phyloP scores from a whole-genome alignment of 2,797 vertebrate species.

The Carcharodon carcharias region DNA sequence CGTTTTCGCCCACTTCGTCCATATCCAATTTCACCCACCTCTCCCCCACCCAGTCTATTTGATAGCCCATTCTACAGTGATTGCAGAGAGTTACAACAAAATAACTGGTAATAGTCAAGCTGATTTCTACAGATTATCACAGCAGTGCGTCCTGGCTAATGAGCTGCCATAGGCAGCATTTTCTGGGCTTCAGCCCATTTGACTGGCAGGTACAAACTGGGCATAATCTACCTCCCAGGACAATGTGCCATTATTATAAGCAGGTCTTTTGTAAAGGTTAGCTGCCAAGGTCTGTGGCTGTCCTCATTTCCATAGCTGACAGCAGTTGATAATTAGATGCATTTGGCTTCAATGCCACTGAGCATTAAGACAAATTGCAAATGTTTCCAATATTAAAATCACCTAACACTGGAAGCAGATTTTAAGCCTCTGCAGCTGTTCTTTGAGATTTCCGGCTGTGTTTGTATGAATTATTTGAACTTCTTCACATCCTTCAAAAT shows the following conservation, averaged over 20 bases:
- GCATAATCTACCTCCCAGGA: not conserved
- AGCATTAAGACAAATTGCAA: not conserved
- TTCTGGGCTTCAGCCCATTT: not conserved
- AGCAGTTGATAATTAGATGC: not conserved
- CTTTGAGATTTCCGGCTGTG: no score
- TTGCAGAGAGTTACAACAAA: not conserved
- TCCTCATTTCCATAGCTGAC: not conserved
- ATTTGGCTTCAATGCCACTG: not conserved
- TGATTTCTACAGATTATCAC: not conserved
- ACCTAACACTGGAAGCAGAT: not conserved
- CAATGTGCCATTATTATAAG: not conserved
- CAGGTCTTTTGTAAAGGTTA: not conserved
- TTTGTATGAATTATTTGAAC: not conserved
- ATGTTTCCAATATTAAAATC: not conserved
- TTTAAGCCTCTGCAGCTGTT: not conserved
- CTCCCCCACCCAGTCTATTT: no score
- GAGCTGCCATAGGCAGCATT: not conserved
- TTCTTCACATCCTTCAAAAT: not conserved
- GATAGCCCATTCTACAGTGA: not conserved
- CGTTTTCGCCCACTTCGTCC: not conserved
- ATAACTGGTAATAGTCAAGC: not conserved
- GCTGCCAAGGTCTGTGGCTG: slow-evolving; percentile 13
- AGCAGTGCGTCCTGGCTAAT: not conserved
- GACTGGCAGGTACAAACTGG: slow-evolving; percentile 22
- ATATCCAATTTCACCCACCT: not conserved